A percentile compares a stretch with the other conserved stretches of the same genome.
These are phyloP conservation scores for Euphydryas editha DNA, from an alignment of 2,888 invertebrate species.

Conservation along the genomic window DNA sequence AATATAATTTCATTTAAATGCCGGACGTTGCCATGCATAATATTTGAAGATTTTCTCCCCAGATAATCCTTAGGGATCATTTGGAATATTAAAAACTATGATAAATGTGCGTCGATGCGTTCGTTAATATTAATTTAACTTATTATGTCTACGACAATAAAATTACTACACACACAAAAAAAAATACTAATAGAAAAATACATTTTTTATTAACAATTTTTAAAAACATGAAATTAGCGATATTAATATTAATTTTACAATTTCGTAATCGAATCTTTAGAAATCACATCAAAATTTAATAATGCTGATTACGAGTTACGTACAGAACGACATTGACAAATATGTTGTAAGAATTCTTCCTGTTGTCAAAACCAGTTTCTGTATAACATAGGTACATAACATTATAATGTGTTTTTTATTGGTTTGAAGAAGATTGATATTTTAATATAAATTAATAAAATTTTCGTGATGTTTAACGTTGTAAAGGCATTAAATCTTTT, in stretches of 20 bases:
- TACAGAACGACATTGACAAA: slow-evolving; percentile 23
- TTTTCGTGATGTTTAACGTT: slow-evolving; percentile 8
- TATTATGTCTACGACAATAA: background rate
- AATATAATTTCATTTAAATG: background rate
- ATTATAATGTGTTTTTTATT: slow-evolving; percentile 15
- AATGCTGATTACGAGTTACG: slow-evolving; percentile 4
- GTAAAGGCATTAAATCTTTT: background rate
- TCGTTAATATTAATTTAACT: too few species aligned
- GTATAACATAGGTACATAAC: background rate
- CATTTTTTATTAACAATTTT: too few species aligned
- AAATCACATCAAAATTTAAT: background rate
- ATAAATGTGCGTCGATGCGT: too few species aligned
- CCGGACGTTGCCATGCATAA: slow-evolving; percentile 23
- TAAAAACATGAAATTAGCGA: background rate
- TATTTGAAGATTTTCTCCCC: slow-evolving; percentile 20
- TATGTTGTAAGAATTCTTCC: slow-evolving; percentile 31
- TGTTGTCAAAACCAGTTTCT: slow-evolving; percentile 35
- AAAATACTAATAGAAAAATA: too few species aligned
- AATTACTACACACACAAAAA: too few species aligned
- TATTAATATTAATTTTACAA: background rate
- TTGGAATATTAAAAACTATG: background rate
- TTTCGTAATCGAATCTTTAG: background rate
- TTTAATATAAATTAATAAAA: slow-evolving; percentile 8
- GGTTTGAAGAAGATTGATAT: slow-evolving; percentile 22
- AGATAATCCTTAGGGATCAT: background rate